These are phyloP conservation scores for Sorex maritimensis DNA, from an alignment of 2,797 vertebrate species.

Conservation along the genomic window DNA sequence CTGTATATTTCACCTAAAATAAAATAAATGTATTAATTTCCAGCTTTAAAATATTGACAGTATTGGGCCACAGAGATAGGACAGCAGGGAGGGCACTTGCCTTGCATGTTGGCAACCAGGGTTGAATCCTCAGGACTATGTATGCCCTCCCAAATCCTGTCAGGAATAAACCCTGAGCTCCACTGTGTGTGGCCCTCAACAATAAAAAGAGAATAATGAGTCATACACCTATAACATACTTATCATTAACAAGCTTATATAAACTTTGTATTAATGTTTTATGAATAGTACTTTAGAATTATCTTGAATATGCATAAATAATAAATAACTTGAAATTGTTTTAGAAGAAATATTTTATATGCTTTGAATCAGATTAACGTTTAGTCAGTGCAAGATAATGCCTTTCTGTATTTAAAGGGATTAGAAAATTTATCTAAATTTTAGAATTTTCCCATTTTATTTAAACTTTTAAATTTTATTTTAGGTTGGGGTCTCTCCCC, in stretches of 20 bases:
- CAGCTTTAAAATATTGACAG: background rate
- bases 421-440: background rate
- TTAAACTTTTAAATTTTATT: too few species aligned
- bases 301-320: background rate
- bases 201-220: background rate
- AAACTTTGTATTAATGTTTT: background rate
- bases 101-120: too few species aligned
- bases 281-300: conserved; percentile 34
- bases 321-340: background rate
- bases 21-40: background rate
- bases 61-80: too few species aligned
- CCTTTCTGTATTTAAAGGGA: background rate
- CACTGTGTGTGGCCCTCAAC: background rate
- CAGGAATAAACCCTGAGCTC: too few species aligned
- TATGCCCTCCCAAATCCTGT: too few species aligned
- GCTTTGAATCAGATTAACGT: background rate
- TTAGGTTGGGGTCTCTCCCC: too few species aligned
- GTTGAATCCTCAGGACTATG: too few species aligned
- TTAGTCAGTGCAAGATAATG: conserved; percentile 3
- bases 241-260: background rate
- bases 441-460: background rate
- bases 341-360: background rate
- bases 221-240: background rate
- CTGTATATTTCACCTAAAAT: background rate
- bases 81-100: too few species aligned